Evolutionary conservation across 2,888 invertebrate genomes (phyloP).

Genomic region (Calameuta filiformis): DNA sequence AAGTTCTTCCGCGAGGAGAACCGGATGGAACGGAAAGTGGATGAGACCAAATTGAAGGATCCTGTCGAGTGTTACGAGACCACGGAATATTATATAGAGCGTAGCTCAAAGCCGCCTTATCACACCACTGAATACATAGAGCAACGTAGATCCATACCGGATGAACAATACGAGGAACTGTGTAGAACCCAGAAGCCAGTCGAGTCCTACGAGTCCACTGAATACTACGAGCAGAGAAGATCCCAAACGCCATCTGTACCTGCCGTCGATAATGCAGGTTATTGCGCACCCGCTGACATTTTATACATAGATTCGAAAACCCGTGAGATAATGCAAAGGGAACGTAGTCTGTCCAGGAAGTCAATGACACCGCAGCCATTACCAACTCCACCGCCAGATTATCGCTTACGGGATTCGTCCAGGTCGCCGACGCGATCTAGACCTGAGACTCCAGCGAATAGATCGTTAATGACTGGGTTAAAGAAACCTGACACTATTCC

Average conservation of each 20-base stretch:
- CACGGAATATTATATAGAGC: not conserved
- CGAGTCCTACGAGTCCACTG: not conserved
- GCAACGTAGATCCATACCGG: not conserved
- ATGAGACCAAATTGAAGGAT: not conserved
- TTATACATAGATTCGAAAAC: slow-evolving; percentile 49
- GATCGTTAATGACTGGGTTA: slow-evolving; percentile 49
- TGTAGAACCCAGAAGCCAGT: not conserved
- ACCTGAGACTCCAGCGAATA: slow-evolving; percentile 72
- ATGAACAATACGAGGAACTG: not conserved
- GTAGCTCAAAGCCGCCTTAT: not conserved
- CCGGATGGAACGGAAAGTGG: not conserved
- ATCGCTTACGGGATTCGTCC: slow-evolving; percentile 58
- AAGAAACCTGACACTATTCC: slow-evolving; percentile 84
- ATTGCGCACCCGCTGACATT: slow-evolving; percentile 56
- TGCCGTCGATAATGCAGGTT: slow-evolving; percentile 38
- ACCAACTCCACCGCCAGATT: slow-evolving; percentile 61
- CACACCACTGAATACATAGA: not conserved
- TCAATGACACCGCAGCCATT: slow-evolving; percentile 49
- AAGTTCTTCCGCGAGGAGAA: not conserved
- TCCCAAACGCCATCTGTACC: slow-evolving; percentile 52
- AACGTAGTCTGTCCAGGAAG: slow-evolving; percentile 32
- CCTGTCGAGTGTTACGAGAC: not conserved
- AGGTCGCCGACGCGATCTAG: slow-evolving; percentile 69
- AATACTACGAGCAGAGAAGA: slow-evolving; percentile 20
- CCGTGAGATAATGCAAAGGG: slow-evolving; percentile 32